Evolutionary conservation across 2,797 vertebrate genomes (phyloP), one percentile per base, ranked within the genome.

Genomic region (Sebastes taczanowskii): DNA sequence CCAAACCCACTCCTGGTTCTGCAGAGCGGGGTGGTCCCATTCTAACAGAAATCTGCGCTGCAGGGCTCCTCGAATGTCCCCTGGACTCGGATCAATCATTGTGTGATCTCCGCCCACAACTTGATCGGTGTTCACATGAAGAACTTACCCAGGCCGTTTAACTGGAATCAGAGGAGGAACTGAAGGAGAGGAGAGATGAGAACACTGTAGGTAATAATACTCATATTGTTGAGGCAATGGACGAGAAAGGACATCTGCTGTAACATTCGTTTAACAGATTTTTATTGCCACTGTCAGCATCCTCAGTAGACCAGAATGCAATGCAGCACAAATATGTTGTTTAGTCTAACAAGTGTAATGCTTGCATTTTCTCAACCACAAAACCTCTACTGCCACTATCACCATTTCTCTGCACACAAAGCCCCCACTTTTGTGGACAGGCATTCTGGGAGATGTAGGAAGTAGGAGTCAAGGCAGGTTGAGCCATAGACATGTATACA

Each of bases 1-100:
- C 84, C 89, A 88, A 92, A 88, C 65, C 83, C 71, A 83, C 32
- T 71, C 64, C 80, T 78, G 46, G 81, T 64, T 84, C 82, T 77
- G 70, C n/a, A 55, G 34, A 2, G 5, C 3, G 11, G 71, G 71
- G 78, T 81, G 82, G 84, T 88, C 82, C 34, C 8, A 13, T 34
- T 80, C 65, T n/a, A 27, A 73, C 13, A 25, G 35, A 63, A 65
- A 58, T 25, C 53, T 64, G 62, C 4, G 1, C 49, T 67, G n/a
- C 53, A 65, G 30, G 27, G 55, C 60, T 68, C 46, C 30, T n/a
- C 60, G 66, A 46, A 34, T 69, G 62, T 32, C 52, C 64, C 38
- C 20, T 59, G 70, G 78, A 55, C 42, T 49, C 5, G 10, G 74
- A 81, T 82, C 71, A 78, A 13, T 83, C 23, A 25, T 9, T 70